Conservation (phyloP, 2,888 invertebrate genomes). For the Coenonympha arcania region DNA sequence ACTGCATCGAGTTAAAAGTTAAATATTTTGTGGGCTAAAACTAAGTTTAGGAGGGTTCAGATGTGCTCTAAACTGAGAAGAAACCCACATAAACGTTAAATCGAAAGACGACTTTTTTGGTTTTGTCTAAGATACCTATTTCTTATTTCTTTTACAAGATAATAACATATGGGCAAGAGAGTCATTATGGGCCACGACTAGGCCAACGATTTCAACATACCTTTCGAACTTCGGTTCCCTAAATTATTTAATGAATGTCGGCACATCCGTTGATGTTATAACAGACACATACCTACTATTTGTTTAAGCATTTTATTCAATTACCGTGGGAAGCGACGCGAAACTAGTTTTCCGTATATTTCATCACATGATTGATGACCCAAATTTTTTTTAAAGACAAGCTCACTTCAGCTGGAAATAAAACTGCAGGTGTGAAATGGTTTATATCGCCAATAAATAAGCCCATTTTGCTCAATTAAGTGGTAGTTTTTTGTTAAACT, state of each 20-base stretch:
- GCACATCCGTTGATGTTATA: neutral
- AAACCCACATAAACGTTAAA: no score
- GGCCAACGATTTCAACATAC: no score
- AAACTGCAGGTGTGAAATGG: neutral
- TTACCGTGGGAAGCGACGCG: neutral
- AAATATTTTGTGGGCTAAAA: no score
- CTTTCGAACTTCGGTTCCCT: no score
- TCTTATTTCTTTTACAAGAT: no score
- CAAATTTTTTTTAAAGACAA: neutral
- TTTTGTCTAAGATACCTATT: no score
- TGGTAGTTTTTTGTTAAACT: neutral
- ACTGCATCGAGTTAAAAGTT: no score
- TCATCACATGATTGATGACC: neutral
- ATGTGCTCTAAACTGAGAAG: no score
- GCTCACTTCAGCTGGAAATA: neutral
- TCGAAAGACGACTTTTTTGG: no score
- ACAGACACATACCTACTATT: neutral
- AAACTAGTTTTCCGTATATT: neutral
- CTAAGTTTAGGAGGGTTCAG: no score
- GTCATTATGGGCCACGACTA: no score
- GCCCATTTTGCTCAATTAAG: neutral
- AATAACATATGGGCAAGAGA: no score
- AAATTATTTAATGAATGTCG: neutral
- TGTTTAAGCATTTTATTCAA: neutral
- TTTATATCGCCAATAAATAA: neutral